Percentiles rank a stretch among this genome's conserved stretches.
These are phyloP conservation scores for Triplophysa tibetana DNA, from an alignment of 2,113 vertebrate species.

Conservation along the genomic window DNA sequence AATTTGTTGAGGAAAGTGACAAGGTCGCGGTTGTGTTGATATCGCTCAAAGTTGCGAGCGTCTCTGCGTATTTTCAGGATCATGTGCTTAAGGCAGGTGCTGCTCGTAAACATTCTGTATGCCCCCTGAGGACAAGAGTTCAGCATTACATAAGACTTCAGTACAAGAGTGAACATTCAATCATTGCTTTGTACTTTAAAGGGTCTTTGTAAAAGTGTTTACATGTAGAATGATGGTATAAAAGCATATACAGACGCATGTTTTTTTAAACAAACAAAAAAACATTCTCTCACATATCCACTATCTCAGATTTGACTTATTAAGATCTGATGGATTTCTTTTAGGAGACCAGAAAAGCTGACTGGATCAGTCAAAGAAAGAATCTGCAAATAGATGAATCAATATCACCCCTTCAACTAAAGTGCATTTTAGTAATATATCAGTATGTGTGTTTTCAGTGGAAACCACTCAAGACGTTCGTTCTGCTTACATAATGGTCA, in stretches of 20 bases:
- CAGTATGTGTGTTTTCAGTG: too few species aligned
- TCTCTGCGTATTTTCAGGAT: constrained; percentile 95
- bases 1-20: constrained; percentile 98
- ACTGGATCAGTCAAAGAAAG: constrained; percentile 16
- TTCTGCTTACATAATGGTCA: too few species aligned
- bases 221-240: too few species aligned
- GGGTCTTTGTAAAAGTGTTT: not conserved
- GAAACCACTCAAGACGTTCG: too few species aligned
- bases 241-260: too few species aligned
- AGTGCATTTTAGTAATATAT: not conserved
- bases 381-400: constrained; percentile 34
- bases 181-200: not conserved
- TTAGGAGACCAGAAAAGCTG: not conserved
- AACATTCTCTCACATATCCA: not conserved
- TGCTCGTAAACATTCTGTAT: constrained; percentile 95
- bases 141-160: not conserved
- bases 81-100: constrained; percentile 98
- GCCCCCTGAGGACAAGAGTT: constrained; percentile 78
- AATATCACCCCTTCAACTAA: not conserved
- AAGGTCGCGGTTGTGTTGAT: constrained; percentile 96
- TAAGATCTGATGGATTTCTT: not conserved
- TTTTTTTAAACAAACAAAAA: not conserved
- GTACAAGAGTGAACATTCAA: not conserved
- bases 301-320: constrained; percentile 9
- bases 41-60: constrained; percentile 94